Evolutionary conservation across 1,140 invertebrate genomes (phyloP).

Genomic region (Mactra quadrangularis): DNA sequence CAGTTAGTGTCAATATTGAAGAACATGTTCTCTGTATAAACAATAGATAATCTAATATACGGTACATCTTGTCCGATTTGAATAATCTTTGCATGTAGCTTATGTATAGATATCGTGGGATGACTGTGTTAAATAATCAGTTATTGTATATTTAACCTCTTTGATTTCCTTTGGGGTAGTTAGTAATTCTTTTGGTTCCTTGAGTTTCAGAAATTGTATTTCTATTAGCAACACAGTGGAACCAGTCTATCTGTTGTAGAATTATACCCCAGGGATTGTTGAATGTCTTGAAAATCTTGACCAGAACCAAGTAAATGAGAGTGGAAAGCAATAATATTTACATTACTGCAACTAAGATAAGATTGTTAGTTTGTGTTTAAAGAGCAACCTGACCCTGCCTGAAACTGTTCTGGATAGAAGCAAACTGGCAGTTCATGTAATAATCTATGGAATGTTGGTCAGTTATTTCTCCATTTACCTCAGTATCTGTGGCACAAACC

Average conservation of each 20-base stretch:
- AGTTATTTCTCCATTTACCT: too few relatives aligned
- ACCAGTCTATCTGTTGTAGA: slow-evolving; percentile 9
- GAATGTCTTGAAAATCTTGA: slow-evolving; percentile 43
- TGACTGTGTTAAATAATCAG: slow-evolving; percentile 19
- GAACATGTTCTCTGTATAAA: too few relatives aligned
- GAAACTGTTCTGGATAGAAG: too few relatives aligned
- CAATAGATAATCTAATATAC: too few relatives aligned
- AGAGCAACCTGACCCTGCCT: slow-evolving; percentile 30
- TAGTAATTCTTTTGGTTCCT: background rate
- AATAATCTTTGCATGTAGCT: too few relatives aligned
- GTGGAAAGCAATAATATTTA: slow-evolving; percentile 56
- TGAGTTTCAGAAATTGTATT: background rate
- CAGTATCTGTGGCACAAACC: too few relatives aligned
- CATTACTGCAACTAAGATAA: slow-evolving; percentile 37
- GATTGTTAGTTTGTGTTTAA: background rate
- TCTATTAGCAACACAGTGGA: slow-evolving; percentile 5
- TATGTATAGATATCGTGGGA: too few relatives aligned
- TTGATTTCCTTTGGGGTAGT: slow-evolving; percentile 36
- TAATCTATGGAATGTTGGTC: too few relatives aligned
- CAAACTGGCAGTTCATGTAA: too few relatives aligned
- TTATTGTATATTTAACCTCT: background rate
- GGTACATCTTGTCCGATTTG: too few relatives aligned
- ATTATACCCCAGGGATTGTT: slow-evolving; percentile 13
- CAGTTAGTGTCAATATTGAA: too few relatives aligned
- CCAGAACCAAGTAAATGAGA: slow-evolving; percentile 29